These are phyloP conservation scores for Cerceris rybyensis DNA, from an alignment of 2,888 invertebrate species.

Conservation along the genomic window DNA sequence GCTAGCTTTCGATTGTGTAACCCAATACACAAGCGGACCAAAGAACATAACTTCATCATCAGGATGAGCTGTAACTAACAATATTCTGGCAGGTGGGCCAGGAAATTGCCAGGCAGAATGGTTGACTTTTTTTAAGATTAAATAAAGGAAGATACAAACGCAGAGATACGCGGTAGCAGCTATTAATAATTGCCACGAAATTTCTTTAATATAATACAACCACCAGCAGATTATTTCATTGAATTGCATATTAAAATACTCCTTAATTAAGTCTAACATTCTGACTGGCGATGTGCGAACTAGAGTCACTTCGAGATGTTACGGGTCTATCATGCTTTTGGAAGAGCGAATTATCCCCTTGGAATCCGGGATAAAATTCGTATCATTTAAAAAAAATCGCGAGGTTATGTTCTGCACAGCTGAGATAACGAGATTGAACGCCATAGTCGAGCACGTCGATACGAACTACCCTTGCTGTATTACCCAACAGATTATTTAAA, in stretches of 20 bases:
- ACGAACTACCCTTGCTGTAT: constrained; percentile 15
- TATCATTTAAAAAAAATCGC: constrained; percentile 17
- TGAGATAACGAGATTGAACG: constrained; percentile 42
- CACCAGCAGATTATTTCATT: constrained; percentile 76
- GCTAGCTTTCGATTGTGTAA: constrained; percentile 85
- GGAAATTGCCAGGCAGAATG: constrained; percentile 79
- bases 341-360: constrained; percentile 17
- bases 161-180: constrained; percentile 74
- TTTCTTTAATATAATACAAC: constrained; percentile 77
- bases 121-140: constrained; percentile 73
- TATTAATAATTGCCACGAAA: constrained; percentile 77
- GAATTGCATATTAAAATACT: constrained; percentile 69
- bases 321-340: constrained; percentile 52
- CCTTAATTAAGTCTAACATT: constrained; percentile 61
- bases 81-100: constrained; percentile 83
- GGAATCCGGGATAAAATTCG: constrained; percentile 17
- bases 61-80: constrained; percentile 96
- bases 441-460: constrained; percentile 46
- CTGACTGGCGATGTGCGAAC: constrained; percentile 22
- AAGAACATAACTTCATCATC: constrained; percentile 99
- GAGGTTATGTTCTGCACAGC: constrained; percentile 52
- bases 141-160: constrained; percentile 76
- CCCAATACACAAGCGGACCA: constrained; percentile 92
- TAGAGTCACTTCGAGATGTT: constrained; percentile 38
- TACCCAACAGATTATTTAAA: background rate